Conservation (phyloP, 2,888 invertebrate species). For the Dione vanillae region DNA sequence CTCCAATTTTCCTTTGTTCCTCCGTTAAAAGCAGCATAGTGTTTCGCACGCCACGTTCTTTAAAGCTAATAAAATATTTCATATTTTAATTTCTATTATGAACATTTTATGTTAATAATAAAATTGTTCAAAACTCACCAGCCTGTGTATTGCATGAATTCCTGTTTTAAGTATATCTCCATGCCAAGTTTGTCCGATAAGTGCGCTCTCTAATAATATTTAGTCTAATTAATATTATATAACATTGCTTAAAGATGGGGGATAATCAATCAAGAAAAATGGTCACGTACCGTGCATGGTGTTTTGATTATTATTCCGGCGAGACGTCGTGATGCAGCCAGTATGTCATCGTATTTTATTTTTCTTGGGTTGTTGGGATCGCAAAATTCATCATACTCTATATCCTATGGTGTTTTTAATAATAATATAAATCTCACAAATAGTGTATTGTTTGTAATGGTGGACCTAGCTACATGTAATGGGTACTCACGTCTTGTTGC, state of each 20-base stretch:
- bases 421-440: no score
- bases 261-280: background rate
- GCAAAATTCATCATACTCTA: conserved; percentile 70
- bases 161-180: conserved; percentile 96
- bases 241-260: background rate
- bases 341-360: conserved; percentile 86
- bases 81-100: background rate
- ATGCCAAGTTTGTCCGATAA: conserved; percentile 90
- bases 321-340: conserved; percentile 87
- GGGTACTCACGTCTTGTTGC: conserved; percentile 8
- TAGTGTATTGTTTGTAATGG: no score
- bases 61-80: conserved; percentile 87
- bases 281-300: conserved; percentile 79
- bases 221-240: conserved; percentile 46
- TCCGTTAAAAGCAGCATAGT: conserved; percentile 88
- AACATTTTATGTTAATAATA: background rate
- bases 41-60: conserved; percentile 96
- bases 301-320: conserved; percentile 85
- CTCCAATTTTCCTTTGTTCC: conserved; percentile 90
- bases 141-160: conserved; percentile 95
- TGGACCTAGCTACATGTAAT: background rate
- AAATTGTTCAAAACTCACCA: conserved; percentile 83
- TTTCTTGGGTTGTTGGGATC: conserved; percentile 74
- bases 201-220: conserved; percentile 87
- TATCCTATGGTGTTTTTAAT: conserved; percentile 53